phyloP scores from a whole-genome alignment of 1,140 invertebrate species.

The Scylla paramamosain region DNA sequence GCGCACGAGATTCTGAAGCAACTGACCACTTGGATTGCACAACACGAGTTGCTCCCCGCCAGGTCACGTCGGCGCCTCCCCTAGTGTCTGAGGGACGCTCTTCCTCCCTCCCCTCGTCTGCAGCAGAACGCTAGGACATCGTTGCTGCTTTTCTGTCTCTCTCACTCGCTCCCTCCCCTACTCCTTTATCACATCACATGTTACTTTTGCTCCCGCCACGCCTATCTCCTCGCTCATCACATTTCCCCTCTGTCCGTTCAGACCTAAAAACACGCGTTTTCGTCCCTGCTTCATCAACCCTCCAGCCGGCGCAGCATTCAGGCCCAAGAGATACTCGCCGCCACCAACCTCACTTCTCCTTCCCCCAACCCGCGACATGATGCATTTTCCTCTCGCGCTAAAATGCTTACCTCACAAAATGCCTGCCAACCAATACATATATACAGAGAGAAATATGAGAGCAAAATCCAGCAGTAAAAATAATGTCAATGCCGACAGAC shows the following conservation, averaged over 20 bases:
- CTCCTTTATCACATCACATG: slow-evolving; percentile 49
- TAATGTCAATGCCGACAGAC: slow-evolving; percentile 9
- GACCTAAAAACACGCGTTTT: slow-evolving; percentile 45
- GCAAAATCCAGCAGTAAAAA: not conserved
- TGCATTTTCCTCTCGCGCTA: too few species aligned
- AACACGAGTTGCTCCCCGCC: not conserved
- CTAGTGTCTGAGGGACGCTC: not conserved
- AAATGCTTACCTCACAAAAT: too few species aligned
- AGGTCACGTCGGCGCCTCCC: slow-evolving; percentile 7
- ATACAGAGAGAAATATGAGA: too few species aligned
- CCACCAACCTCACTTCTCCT: not conserved
- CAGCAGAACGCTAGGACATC: not conserved
- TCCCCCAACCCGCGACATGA: not conserved
- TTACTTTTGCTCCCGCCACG: slow-evolving; percentile 38
- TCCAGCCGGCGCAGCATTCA: slow-evolving; percentile 9
- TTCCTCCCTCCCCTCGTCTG: not conserved
- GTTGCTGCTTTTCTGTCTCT: not conserved
- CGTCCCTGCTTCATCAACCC: slow-evolving; percentile 53
- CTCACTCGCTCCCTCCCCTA: not conserved
- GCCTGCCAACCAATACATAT: too few species aligned
- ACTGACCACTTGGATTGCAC: not conserved
- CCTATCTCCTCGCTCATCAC: slow-evolving; percentile 60
- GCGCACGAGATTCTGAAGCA: not conserved
- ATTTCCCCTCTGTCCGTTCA: slow-evolving; percentile 57
- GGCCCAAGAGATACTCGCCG: not conserved